A percentile compares a stretch with the other conserved stretches of the same genome.
These are phyloP conservation scores for Melanostoma scalare DNA, from an alignment of 2,888 invertebrate species.

Conservation along the genomic window DNA sequence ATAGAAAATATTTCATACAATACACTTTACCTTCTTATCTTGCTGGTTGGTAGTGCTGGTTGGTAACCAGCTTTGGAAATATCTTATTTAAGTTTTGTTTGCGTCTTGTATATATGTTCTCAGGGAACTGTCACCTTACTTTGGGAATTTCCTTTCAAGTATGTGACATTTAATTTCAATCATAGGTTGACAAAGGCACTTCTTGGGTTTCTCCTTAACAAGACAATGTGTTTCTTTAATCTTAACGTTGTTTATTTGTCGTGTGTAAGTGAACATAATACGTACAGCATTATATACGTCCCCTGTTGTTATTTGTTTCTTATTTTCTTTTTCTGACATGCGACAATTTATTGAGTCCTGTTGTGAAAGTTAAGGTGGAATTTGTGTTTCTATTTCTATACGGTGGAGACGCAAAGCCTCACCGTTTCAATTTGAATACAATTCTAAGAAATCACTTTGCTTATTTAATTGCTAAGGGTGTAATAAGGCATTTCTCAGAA, in stretches of 20 bases:
- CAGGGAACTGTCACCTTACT: slow-evolving; percentile 9
- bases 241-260: not conserved
- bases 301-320: no score
- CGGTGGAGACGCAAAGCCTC: no score
- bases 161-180: slow-evolving; percentile 64
- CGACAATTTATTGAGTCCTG: no score
- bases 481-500: no score
- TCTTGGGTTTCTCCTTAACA: slow-evolving; percentile 6
- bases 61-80: slow-evolving; percentile 4
- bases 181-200: slow-evolving; percentile 51
- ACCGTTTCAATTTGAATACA: no score
- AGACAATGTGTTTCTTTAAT: slow-evolving; percentile 12
- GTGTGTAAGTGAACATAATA: no score
- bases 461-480: no score
- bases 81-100: slow-evolving; percentile 34
- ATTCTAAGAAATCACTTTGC: no score
- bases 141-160: slow-evolving; percentile 16
- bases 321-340: no score
- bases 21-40: slow-evolving; percentile 25
- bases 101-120: slow-evolving; percentile 14
- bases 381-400: no score
- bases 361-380: no score
- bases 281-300: no score
- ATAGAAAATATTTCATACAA: not conserved
- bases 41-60: not conserved